Base-by-base conservation (phyloP, 2,113 vertebrate species). In the Thymallus thymallus region DNA sequence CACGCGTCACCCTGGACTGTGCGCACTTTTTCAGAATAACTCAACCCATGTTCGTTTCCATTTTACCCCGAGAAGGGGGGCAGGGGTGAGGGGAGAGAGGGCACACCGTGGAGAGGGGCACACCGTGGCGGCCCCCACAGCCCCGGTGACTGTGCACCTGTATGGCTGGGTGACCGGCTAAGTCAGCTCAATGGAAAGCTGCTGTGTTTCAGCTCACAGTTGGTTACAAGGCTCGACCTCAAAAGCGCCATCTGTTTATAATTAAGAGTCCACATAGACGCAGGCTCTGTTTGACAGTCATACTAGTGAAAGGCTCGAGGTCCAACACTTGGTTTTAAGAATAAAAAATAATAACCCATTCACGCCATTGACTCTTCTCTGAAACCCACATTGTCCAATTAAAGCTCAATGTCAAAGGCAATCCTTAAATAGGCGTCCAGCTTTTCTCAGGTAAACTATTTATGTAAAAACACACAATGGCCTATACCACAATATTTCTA, bases 181-280 rank as follows among this genome's bases (percentile, higher is more conserved):
- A 56, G 80, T 77, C 81, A 60, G 81, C 87, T 74, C 87, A 76
- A 32, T 89, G 88, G 87, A 91, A 89, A 92, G 91, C 80, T 80
- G 84, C 86, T 80, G 82, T 41, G 80, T 87, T 90, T 88, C 69
- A 85, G 83, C 83, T 82, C 81, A 87, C 82, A 75, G 81, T 87
- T 75, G 55, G 76, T 80, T 71, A 75, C 82, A 73, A 78, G 77
- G 83, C 45, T 74, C 64, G 71, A 83, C 80, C 88, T 89, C 82
- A 82, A 67, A 67, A 80, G 85, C 82, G 58, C 88, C 93, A 94
- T 93, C 88, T 94, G 93, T 79, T 94, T 91, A 85, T 84, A 90
- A 91, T 94, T 90, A 89, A 32, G 83, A 85, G 75, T 82, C 79
- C 79, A 81, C 86, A 82, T 65, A 86, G 86, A 91, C 88, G 78